Base-by-base conservation (phyloP, 2,113 vertebrate species). In the Carassius gibelio region DNA sequence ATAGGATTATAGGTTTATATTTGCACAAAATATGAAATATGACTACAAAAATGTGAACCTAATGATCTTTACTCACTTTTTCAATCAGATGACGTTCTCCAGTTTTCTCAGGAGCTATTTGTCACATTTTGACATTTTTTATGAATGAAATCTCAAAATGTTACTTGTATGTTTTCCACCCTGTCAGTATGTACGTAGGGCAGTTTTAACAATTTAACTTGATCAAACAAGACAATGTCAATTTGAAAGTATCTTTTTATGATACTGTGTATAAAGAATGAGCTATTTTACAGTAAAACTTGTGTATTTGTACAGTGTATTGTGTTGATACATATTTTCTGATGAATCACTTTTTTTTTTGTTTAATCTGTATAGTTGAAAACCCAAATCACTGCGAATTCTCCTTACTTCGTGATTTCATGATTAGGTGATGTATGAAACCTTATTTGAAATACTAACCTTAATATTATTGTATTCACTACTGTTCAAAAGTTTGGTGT, bases 321-420 rank as follows among this genome's bases (percentile, higher is more conserved):
- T 74, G 19, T 62, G 52, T 45, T 68, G 8, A 2, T 34, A n/a
- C 26, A 36, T 55, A 15, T 21, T 42, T 55, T 23, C 64, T 21
- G 17, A 36, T 52, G 21, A 76, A 55, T 2, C 45, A n/a, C 10
- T 15, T 10, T 75, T 87, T 87, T 26, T 7, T 42, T 75, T 38
- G 36, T 57, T 86, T 77, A 66, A 91, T 93, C 91, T 4, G 92
- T 91, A 50, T 91, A 99, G 98, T 99, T 95, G 98, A 99, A 94
- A 99, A 99, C 90, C 95, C 97, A 89, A 96, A 92, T 93, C 98
- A 99, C 92, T 99, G 98, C 91, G 98, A 99, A 95, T 99, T 99
- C 93, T 96, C 97, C 85, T 95, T 96, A 42, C 95, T 99, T 86
- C 96, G 98, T 92, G 97, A 99, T 91, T 98, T 99, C 92, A 93